These are phyloP conservation scores for Corapipo altera DNA, from an alignment of 2,113 vertebrate genomes.

Conservation along the genomic window DNA sequence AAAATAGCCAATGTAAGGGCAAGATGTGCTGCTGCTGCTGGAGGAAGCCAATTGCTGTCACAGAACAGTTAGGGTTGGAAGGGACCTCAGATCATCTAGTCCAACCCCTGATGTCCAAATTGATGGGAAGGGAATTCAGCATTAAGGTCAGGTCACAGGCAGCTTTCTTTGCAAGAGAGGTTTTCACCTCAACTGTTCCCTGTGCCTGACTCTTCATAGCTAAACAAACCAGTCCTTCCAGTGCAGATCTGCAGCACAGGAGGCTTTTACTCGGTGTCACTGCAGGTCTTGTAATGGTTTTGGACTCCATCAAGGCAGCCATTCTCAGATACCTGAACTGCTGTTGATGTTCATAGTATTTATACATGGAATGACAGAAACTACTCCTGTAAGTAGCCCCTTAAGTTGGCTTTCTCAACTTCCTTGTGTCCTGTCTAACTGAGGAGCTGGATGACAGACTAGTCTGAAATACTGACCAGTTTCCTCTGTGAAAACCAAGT, in stretches of 20 bases:
- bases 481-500: not conserved
- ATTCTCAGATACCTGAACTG: not conserved
- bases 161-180: not conserved
- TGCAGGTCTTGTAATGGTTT: not conserved
- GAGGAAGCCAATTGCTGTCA: not conserved
- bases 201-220: not conserved
- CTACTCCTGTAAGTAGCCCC: not conserved
- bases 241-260: not conserved
- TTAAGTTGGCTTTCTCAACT: not conserved
- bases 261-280: not conserved
- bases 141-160: not conserved
- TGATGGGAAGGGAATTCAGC: not conserved
- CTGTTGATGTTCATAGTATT: constrained; percentile 12
- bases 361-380: constrained; percentile 1
- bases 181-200: not conserved
- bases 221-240: not conserved
- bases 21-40: not conserved
- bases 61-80: not conserved
- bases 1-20: not conserved
- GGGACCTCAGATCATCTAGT: not conserved
- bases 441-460: not conserved
- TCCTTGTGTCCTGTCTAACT: not conserved
- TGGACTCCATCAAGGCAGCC: not conserved
- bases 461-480: not conserved
- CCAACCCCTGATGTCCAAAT: not conserved